These are phyloP conservation scores for Hybognathus amarus DNA, from an alignment of 2,797 vertebrate species.

Conservation along the genomic window DNA sequence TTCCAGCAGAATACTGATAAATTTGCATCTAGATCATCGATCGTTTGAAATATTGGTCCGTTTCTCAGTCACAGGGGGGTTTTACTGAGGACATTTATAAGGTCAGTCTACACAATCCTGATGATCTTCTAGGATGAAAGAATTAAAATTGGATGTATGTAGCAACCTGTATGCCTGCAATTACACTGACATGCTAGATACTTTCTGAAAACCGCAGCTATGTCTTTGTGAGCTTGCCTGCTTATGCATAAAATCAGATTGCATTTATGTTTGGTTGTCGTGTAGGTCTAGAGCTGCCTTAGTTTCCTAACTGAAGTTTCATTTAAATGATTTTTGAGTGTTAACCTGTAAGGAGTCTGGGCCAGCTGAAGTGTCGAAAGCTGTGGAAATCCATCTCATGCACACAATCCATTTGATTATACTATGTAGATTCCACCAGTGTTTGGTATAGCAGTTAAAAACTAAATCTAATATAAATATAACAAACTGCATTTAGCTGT, in stretches of 20 bases:
- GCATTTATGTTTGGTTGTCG: background rate
- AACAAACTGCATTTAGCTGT: background rate
- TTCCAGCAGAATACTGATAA: background rate
- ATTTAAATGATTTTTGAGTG: slow-evolving; percentile 35
- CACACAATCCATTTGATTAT: background rate
- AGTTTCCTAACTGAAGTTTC: background rate
- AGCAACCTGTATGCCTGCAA: background rate
- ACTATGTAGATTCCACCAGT: background rate
- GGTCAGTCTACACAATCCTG: background rate
- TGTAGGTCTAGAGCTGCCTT: background rate
- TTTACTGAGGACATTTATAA: background rate
- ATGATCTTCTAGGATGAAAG: background rate
- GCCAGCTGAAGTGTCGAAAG: background rate
- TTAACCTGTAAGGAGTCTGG: background rate
- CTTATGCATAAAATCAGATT: background rate
- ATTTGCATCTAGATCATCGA: background rate
- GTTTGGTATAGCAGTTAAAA: background rate
- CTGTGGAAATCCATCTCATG: background rate
- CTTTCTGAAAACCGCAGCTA: background rate
- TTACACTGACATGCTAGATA: background rate
- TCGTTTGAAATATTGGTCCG: background rate
- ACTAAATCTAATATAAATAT: background rate
- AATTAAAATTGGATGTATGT: background rate
- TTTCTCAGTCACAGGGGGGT: background rate
- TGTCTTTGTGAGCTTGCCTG: background rate